Base-by-base conservation (phyloP, 92 coral and sea anemone genomes). In the Bergia sp. region DNA sequence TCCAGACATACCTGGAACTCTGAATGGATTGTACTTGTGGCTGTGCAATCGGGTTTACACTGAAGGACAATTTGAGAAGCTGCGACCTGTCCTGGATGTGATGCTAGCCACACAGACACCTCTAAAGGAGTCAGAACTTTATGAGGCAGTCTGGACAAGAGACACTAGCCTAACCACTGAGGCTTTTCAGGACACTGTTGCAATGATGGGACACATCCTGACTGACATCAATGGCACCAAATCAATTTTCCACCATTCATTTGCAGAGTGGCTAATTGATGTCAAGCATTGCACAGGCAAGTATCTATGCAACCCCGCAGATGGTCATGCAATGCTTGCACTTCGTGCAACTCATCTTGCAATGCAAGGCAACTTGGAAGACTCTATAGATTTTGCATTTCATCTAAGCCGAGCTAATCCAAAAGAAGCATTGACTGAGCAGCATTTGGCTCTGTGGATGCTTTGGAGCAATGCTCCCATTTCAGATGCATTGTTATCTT, bases 281-380 rank as follows among this genome's bases (percentile, higher is more conserved):
- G 95, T 94, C 7, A 97, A 97, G 88, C 96, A 97, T 76, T 97
- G 99, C 85, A 97, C 99, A 37, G 90, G 95, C 79, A 92, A 94
- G 91, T 97, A 92, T 89, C 87, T 95, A 57, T 97, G 99, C 77
- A 94, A 90, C 38, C 94, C 96, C 0, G 90, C 94, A 67, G 96
- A 95, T 87, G 99, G 99, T 50, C 99, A 97, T 76, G 99, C 99
- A n/a, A 95, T 97, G 97, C 90, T 97, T 36, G 99, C 99, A 49
- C 86, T 97, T 82, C 94, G 92, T n/a, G 92, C 90, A 89, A 97
- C 98, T 18, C 91, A 89, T 82, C 94, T 93, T 72, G 96, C 98
- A 65, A 95, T 91, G 53, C 96, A 90, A 90, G 91, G 91, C 86
- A 94, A 90, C 44, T 81, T 87, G 47, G 89, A 93, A 38, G 97